A percentile compares a stretch with the other conserved stretches of the same genome.
These are phyloP conservation scores for Chaitophorus viminalis DNA, from an alignment of 2,888 invertebrate species.

Conservation along the genomic window DNA sequence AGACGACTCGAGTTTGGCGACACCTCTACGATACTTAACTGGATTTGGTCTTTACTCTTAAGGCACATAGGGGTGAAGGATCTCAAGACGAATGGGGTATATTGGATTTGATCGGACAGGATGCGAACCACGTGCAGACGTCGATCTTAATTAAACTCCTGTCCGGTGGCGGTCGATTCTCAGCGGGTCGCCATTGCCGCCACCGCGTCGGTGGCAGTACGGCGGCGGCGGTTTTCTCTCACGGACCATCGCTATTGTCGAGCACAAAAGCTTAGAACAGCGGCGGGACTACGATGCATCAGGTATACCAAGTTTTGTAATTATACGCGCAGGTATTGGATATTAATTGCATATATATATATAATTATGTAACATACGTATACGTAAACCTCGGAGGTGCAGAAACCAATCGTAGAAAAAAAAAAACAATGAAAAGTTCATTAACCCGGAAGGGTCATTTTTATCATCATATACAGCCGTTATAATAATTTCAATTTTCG, in stretches of 20 bases:
- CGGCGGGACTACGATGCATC: not conserved
- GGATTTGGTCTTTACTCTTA: too few relatives aligned
- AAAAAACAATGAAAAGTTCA: conserved; percentile 39
- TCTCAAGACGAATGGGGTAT: too few relatives aligned
- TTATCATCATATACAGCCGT: conserved; percentile 1
- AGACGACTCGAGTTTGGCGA: too few relatives aligned
- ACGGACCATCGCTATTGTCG: not conserved
- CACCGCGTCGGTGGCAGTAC: too few relatives aligned
- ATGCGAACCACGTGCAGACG: too few relatives aligned
- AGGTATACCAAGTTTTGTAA: not conserved
- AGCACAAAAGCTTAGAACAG: not conserved
- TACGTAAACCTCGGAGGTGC: not conserved
- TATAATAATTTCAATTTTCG: not conserved
- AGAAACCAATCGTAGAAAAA: conserved; percentile 9
- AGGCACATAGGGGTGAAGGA: too few relatives aligned
- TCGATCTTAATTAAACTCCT: conserved; percentile 30
- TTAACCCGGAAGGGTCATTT: conserved; percentile 57
- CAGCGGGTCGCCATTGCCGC: not conserved
- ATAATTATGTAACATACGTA: not conserved
- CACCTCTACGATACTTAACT: too few relatives aligned
- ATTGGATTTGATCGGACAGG: too few relatives aligned
- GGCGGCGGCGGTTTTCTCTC: not conserved
- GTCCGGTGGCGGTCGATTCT: conserved; percentile 26
- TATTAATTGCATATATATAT: too few relatives aligned
- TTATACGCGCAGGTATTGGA: not conserved